phyloP scores from a whole-genome alignment of 2,888 invertebrate genomes.

The Chaitophorus viminalis region DNA sequence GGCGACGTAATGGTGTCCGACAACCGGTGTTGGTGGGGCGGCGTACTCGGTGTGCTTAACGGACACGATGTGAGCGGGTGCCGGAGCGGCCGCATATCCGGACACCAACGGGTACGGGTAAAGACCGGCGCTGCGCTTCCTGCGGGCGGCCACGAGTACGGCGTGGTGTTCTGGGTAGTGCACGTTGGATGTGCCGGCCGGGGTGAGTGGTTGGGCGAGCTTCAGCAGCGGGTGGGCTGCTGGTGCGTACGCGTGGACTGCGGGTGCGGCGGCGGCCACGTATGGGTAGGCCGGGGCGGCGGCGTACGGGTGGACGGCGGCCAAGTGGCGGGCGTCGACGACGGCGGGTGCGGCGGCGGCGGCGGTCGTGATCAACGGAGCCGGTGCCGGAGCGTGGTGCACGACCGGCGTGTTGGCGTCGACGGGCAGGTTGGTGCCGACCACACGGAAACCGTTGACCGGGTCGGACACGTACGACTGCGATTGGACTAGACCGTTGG shows the following conservation, averaged over 20 bases:
- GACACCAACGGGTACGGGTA: conserved; percentile 22
- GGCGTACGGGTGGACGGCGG: not conserved
- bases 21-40: conserved; percentile 67
- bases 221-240: not conserved
- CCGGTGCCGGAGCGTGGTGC: not conserved
- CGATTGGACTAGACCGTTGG: conserved; percentile 74
- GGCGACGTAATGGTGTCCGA: conserved; percentile 66
- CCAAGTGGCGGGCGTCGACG: conserved; percentile 39
- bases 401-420: not conserved
- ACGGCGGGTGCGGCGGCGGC: not conserved
- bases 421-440: conserved; percentile 74
- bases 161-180: conserved; percentile 32
- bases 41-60: conserved; percentile 65
- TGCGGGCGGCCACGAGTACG: conserved; percentile 30
- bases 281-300: not conserved
- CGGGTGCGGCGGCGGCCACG: not conserved
- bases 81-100: conserved; percentile 11
- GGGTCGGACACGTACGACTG: conserved; percentile 75
- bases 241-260: too few species aligned
- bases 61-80: conserved; percentile 6
- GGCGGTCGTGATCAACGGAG: not conserved
- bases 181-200: conserved; percentile 39
- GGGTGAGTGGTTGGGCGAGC: conserved; percentile 61
- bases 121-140: conserved; percentile 17
- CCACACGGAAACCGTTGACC: conserved; percentile 74